Conservation (phyloP, 2,888 invertebrate genomes). For the Agrypnus murinus region DNA sequence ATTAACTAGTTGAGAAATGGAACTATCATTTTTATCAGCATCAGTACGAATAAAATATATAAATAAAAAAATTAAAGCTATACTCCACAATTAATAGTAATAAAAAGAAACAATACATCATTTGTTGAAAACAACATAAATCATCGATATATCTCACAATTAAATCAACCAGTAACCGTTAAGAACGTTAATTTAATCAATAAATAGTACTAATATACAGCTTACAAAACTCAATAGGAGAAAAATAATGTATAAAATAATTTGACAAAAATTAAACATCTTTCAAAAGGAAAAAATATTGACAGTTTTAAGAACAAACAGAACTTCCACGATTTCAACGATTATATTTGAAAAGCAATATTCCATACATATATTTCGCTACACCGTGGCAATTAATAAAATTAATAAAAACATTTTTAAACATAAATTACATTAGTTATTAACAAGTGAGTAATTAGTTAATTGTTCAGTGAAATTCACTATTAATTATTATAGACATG, state of each 20-base stretch:
- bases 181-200: neutral
- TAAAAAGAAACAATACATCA: too few species aligned
- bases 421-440: conserved; percentile 56
- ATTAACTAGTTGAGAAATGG: too few species aligned
- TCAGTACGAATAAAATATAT: neutral
- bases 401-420: conserved; percentile 53
- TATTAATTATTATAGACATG: conserved; percentile 50
- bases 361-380: conserved; percentile 48
- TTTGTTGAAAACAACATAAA: too few species aligned
- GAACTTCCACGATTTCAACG: conserved; percentile 48
- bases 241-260: neutral
- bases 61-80: neutral
- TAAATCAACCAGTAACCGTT: neutral
- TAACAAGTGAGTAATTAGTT: conserved; percentile 55
- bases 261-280: neutral
- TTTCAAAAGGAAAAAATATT: too few species aligned
- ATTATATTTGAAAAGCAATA: conserved; percentile 51
- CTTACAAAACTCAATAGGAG: neutral
- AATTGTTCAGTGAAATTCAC: conserved; percentile 51
- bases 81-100: too few species aligned
- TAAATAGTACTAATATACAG: neutral
- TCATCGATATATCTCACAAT: too few species aligned
- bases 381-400: conserved; percentile 51
- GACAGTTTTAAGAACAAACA: conserved; percentile 14
- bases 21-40: neutral